A percentile compares a stretch with the other conserved stretches of the same genome.
Conservation (phyloP, 2,113 vertebrate species). For the Stomatorhinus ivindoensis region DNA sequence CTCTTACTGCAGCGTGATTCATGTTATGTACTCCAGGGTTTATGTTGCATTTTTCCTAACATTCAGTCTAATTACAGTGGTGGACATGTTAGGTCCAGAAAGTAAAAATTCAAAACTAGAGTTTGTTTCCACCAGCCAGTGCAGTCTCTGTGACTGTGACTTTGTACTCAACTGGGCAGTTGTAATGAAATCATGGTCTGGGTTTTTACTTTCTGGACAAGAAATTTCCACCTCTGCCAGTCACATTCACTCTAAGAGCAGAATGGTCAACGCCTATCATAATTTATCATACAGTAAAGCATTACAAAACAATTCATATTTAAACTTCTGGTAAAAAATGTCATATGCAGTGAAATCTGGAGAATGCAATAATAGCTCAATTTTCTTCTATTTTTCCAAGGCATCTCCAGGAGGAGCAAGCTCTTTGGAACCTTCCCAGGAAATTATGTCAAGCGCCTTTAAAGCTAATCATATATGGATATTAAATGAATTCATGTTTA, state of each 20-base stretch:
- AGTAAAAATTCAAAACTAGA: background rate
- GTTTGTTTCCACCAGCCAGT: background rate
- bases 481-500: background rate
- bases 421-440: constrained; percentile 88
- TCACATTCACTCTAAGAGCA: background rate
- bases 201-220: background rate
- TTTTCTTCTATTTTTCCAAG: constrained; percentile 44
- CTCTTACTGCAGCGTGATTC: background rate
- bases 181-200: background rate
- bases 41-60: background rate
- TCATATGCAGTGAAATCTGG: background rate
- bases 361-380: background rate
- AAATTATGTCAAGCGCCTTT: constrained; percentile 81
- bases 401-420: constrained; percentile 82
- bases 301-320: background rate
- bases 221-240: background rate
- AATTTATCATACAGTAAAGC: background rate
- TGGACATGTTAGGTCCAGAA: background rate
- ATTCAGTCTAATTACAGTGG: background rate
- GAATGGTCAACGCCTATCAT: background rate
- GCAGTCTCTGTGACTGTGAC: background rate
- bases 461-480: constrained; percentile 34
- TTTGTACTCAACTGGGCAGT: background rate
- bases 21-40: background rate
- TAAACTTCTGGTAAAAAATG: background rate